A percentile compares a stretch with the other conserved stretches of the same genome.
Evolutionary conservation across 2,113 vertebrate species (phyloP).

Genomic region (Tor tambroides): DNA sequence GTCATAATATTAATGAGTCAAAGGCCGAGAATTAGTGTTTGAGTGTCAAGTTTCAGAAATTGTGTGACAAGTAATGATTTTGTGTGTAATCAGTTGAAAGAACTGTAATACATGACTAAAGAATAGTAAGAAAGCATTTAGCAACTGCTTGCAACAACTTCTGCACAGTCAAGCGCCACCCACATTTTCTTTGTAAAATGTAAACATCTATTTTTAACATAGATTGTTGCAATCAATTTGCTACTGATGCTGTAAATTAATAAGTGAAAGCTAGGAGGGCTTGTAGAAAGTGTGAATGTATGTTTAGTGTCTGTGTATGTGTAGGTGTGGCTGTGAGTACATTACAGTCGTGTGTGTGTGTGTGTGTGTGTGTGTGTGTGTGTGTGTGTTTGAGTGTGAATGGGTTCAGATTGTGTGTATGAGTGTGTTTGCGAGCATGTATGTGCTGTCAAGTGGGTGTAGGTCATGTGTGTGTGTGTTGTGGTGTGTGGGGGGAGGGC

Average conservation of each 20-base stretch:
- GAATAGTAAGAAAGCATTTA: neutral
- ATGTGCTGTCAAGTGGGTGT: constrained; percentile 38
- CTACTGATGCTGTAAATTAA: neutral
- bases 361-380: neutral
- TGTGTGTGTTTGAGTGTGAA: neutral
- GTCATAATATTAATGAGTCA: too few species aligned
- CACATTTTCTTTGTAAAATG: constrained; percentile 1
- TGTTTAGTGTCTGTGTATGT: neutral
- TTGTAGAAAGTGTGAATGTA: neutral
- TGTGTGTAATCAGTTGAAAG: too few species aligned
- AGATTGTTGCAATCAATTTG: neutral
- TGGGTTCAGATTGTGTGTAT: neutral
- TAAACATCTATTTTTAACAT: constrained; percentile 12
- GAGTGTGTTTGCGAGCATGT: neutral
- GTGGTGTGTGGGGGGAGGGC: constrained; percentile 31
- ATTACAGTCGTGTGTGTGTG: neutral
- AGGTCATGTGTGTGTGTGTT: constrained; percentile 19
- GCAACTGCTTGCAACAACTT: neutral
- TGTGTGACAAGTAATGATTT: too few species aligned
- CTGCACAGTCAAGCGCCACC: too few species aligned
- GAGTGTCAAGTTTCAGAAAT: too few species aligned
- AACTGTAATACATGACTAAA: neutral
- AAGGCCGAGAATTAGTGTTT: too few species aligned
- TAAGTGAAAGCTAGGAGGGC: neutral
- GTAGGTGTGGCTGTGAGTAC: neutral